Base-by-base conservation (phyloP, 2,888 invertebrate genomes). In the Dolichomitus sp. region DNA sequence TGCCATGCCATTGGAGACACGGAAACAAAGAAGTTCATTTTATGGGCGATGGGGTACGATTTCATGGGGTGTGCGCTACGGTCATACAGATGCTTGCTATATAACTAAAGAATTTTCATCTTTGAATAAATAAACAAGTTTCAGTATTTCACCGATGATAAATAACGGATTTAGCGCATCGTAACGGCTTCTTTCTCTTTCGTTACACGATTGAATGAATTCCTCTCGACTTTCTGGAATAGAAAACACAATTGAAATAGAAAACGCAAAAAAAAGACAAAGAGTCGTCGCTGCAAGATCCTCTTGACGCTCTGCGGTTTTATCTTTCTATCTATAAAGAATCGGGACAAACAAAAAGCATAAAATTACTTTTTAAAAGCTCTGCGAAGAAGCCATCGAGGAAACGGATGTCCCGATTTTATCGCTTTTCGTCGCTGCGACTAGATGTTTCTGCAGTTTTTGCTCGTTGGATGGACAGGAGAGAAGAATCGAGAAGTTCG, bases 21-120 rank as follows among this genome's bases (percentile, higher is more conserved):
- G 81, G 54, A 77, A 81, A 77, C 77, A 69, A 81, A 81, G 73
- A 81, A 81, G 42, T 68, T 61, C 48, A 63, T 73, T 81, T 81
- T 77, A 73, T 69, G 77, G 77, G 45, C 59, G 57, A 61, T 27
- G 45, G n/a, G 30, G 27, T 23, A 40, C 61, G 19, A 73, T 81
- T 81, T 68, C 65, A 75, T 61, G 65, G 42, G 52, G 23, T 70
- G 63, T 33, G 70, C 59, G 50, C 30, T 68, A 19, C 37, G 37
- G 5, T 19, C 40, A 42, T 27, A 54, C 37, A 11, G 52, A 54
- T 9, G 9, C 23, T 50, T 5, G 40, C 7, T 42, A 23, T 0
- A 48, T 50, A 50, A 48, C 12, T 54, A 68, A 72, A 59, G 45
- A 72, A 59, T 45, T 6, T n/a, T 14, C 12, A 3, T 54, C 17